Evolutionary conservation across 2,888 invertebrate species (phyloP), one percentile per base, ranked within the genome.

Genomic region (Belgica antarctica): DNA sequence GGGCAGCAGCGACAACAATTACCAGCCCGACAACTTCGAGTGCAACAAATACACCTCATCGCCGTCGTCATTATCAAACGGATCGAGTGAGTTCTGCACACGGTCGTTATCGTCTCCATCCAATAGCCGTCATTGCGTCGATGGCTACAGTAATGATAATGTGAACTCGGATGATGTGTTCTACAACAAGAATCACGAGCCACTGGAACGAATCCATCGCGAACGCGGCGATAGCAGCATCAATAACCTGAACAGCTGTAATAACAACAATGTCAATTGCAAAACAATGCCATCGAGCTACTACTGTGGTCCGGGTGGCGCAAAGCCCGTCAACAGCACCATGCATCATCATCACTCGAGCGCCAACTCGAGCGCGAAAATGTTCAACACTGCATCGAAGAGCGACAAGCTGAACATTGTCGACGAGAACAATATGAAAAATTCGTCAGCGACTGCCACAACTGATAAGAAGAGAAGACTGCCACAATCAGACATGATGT

Each of bases 401-500:
- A 36, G 34, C 25, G 70, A 70, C 12, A 70, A 36, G 19, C 15
- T 70, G 24, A 70, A 70, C 28, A 70, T 70, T 15, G 70, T 70
- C 7, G 70, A 70, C 27, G 70, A 70, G 12, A 70, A 70, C 19
- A 70, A 70, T 28, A 15, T 70, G 59, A 70, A 70, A 15, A 70
- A 70, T 27, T 10, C 70, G n/a, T 8, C 57, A n/a, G n/a, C 31
- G 22, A 22, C 12, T 27, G 34, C 61, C n/a, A 36, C 59, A 12
- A 70, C 12, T 61, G 70, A 70, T 25, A 70, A 70, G 61, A 70
- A 70, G 41, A 59, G 70, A 70, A 70, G 70, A 70, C 70, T 70
- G 70, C 70, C 70, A 70, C 70, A 70, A 70, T 59, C 59, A 1
- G 61, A 61, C 7, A 36, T 61, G 61, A 61, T 70, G 70, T 70